Evolutionary conservation across 2,113 vertebrate species (phyloP).

Genomic region (Phrynosoma blainvillii): DNA sequence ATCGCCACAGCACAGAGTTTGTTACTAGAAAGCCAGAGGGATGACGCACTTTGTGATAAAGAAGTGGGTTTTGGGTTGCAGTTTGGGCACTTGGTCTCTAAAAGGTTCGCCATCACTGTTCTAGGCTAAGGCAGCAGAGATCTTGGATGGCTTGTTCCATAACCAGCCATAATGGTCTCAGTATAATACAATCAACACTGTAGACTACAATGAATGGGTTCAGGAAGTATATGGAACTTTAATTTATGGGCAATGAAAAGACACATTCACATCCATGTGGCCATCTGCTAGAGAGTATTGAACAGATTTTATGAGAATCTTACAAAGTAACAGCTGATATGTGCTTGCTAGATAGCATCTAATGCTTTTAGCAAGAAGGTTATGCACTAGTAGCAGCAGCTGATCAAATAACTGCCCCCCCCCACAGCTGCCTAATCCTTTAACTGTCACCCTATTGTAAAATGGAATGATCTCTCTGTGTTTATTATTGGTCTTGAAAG

Average conservation of each 20-base stretch:
- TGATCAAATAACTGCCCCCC: not conserved
- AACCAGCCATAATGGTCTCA: not conserved
- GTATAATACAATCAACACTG: not conserved
- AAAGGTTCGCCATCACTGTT: too few species aligned
- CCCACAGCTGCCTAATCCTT: not conserved
- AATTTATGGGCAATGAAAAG: not conserved
- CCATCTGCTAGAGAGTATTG: not conserved
- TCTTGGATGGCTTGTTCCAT: not conserved
- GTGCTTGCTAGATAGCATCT: not conserved
- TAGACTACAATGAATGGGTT: not conserved
- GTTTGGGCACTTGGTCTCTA: too few species aligned
- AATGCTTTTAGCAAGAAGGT: not conserved
- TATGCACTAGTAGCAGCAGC: not conserved
- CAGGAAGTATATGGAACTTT: not conserved
- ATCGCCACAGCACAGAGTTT: too few species aligned
- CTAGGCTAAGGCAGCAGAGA: not conserved
- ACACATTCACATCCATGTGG: not conserved
- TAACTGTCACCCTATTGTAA: not conserved
- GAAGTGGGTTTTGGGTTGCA: too few species aligned
- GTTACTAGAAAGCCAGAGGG: too few species aligned
- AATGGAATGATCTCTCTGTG: not conserved
- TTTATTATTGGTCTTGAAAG: not conserved
- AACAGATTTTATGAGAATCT: slow-evolving; percentile 3
- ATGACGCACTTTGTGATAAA: too few species aligned
- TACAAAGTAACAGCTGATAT: not conserved